Base-by-base conservation (phyloP, 2,888 invertebrate genomes). In the Acrobasis suavella region DNA sequence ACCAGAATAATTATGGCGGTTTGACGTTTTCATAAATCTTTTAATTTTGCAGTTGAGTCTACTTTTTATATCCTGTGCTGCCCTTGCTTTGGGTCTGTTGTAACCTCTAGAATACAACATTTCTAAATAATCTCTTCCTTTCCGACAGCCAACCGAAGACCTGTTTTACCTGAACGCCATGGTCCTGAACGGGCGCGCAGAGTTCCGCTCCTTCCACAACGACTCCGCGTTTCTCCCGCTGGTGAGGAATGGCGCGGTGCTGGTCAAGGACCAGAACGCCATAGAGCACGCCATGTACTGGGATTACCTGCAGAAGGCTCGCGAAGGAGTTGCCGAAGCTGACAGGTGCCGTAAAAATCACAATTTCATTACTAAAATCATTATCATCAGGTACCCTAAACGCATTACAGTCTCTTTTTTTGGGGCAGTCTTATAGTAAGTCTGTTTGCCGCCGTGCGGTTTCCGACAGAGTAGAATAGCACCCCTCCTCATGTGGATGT, bases 251-350 rank as follows among this genome's bases (percentile, higher is more conserved):
- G 91, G 89, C 0, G 84, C 93, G 0, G 91, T 91, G 1, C 69
- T 91, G 12, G 86, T 97, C 9, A 93, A 95, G n/a, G 96, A 97
- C 73, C 93, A 93, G 62, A 94, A 95, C 0, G 94, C 95, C 0
- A 93, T 96, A 8, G 94, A 95, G 72, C 93, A 95, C 69, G 85
- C 96, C 7, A 94, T 97, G 87, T 96, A 95, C 70, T 81, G 89
- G 1, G 96, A 96, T 75, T 97, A 96, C 75, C 84, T 94, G 64
- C 89, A 85, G 59, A 96, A 95, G 77, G 93, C 95, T 0, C 79
- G 90, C 38, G 86, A 93, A 67, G 91, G 89, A 0, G 78, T 93
- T 0, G 89, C 91, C 0, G 96, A 96, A 76, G 87, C 90, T 12
- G 84, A 94, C 0, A 93, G 56, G 56, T 42, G 10, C 1, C 6